Base-by-base conservation (phyloP, 2,797 vertebrate genomes). In the Trematomus bernacchii region DNA sequence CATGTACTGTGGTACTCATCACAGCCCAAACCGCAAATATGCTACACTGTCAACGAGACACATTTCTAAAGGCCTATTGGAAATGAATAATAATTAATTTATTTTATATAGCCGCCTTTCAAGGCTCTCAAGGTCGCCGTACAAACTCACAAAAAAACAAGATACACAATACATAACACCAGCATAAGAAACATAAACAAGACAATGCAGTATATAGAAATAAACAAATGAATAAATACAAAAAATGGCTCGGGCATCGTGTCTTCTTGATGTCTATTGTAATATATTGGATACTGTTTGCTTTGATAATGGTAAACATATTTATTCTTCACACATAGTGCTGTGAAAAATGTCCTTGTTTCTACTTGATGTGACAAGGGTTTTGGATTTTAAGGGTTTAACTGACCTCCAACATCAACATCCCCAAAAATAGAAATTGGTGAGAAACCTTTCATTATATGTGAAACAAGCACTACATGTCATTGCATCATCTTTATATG, bases 281-380 rank as follows among this genome's bases (percentile, higher is more conserved):
- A 76, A 71, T 68, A 40, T 37, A 37, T 48, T 30, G 27, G 44
- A 18, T 43, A 4, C 27, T 27, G n/a, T 46, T 48, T 19, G 51
- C 9, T 63, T 33, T 71, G 54, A 73, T 66, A 61, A 27, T 71
- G 54, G 71, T 66, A 46, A 10, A 67, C 19, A 33, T 51, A 16
- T 47, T n/a, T 16, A 10, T 7, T 40, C n/a, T 58, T n/a, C 14
- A 30, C 23, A 44, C 43, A 21, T 23, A 60, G 33, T 37, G 33
- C 33, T 65, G 13, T 52, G 13, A 40, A 16, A 50, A 65, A 21
- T 33, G 27, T 16, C 43, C 6, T 40, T 27, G 27, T 27, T 27
- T 27, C 4, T 27, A 5, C 27, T 27, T 16, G 33, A 37, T 37
- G 33, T 7, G 33, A 33, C 16, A 30, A 12, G 16, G 27, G 10